Percentiles rank a stretch among this genome's conserved stretches.
Conservation (phyloP, 2,888 invertebrate species). For the Pimpla rufipes region DNA sequence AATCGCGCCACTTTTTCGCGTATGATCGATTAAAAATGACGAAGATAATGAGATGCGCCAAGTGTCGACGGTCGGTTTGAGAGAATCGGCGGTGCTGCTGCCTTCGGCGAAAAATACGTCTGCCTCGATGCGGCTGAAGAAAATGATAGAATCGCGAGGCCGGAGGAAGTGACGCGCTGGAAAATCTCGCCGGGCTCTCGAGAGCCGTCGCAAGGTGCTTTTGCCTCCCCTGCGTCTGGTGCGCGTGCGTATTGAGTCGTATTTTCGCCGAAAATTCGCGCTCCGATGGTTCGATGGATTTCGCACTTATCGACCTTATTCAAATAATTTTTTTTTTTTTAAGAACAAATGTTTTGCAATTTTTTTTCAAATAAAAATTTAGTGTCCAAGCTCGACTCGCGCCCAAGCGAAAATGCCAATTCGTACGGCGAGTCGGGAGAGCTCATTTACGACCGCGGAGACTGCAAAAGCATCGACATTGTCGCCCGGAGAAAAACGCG, state of each 20-base stretch:
- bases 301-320: not conserved
- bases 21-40: not conserved
- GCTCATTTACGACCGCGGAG: slow-evolving; percentile 72
- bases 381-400: slow-evolving; percentile 48
- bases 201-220: slow-evolving; percentile 66
- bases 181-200: slow-evolving; percentile 33
- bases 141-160: slow-evolving; percentile 10
- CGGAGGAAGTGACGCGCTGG: slow-evolving; percentile 36
- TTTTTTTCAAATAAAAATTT: slow-evolving; percentile 22
- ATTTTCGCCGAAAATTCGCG: slow-evolving; percentile 69
- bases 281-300: slow-evolving; percentile 40
- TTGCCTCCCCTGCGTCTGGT: slow-evolving; percentile 75
- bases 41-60: not conserved
- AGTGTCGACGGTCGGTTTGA: not conserved
- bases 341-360: not conserved
- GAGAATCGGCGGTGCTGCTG: not conserved
- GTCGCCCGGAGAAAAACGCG: slow-evolving; percentile 61
- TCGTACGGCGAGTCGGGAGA: slow-evolving; percentile 45
- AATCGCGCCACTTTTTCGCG: not conserved
- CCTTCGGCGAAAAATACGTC: not conserved
- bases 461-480: slow-evolving; percentile 67
- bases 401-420: slow-evolving; percentile 72
- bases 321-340: not conserved
- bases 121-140: not conserved
- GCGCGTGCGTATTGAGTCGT: slow-evolving; percentile 69